Base-by-base conservation (phyloP, 2,888 invertebrate genomes). In the Phyto melanocephala region DNA sequence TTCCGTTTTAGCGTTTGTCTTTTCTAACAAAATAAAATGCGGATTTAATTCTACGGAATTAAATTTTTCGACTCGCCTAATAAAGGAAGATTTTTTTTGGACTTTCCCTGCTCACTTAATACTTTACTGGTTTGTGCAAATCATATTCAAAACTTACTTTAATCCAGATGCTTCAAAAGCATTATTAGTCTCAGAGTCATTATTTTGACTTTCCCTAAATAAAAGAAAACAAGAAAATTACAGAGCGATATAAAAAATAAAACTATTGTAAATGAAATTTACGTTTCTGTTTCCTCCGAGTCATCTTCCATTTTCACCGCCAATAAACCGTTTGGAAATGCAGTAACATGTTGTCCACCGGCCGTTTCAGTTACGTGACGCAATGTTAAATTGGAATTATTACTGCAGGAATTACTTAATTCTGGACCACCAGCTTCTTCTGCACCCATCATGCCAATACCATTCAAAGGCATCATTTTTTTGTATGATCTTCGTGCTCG, bases 401-500 rank as follows among this genome's bases (percentile, higher is more conserved):
- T 80, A 63, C 83, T 83, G 28, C 67, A 65, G 0, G 83, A 83
- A 24, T 83, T 80, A 45, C 83, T 80, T 8, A 65, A 37, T 5
- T 78, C 81, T 45, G 56, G 71, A 13, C 28, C 54, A 13, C 37
- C 10, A 15, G 35, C 47, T 6, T 15, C 47, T 33, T 11, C 62
- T 2, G 3, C 40, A 45, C 10, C 24, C 1, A 1, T 15, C 35
- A 4, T n/a, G 8, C 24, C 28, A 42, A 42, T 35, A 20, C 60
- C 72, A 54, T 79, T 63, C 5, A 85, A 63, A 22, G 87, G 86
- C 62, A 84, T n/a, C 86, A 89, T 87, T 70, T 87, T 87, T 83
- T 90, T 91, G 28, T 90, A 91, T 7, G 91, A 90, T 40, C 91
- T 89, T 7, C 91, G 85, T 2, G 89, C 88, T 35, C 90, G 87